phyloP scores from a whole-genome alignment of 2,797 vertebrate genomes.

The Chiloscyllium punctatum region DNA sequence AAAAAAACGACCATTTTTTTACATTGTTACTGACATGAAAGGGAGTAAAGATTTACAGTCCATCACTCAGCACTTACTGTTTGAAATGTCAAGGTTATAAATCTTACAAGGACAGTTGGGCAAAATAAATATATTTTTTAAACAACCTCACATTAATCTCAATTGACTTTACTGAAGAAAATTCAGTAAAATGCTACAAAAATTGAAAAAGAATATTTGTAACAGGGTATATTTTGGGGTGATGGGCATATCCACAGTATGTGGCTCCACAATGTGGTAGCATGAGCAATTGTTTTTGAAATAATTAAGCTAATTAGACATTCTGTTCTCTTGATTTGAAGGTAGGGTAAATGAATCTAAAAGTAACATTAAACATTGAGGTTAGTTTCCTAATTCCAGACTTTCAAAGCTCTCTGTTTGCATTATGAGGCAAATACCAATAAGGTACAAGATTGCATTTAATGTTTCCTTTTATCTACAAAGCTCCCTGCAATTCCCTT shows the following conservation, averaged over 20 bases:
- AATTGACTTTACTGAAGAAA: background rate
- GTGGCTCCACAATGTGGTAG: background rate
- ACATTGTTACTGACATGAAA: background rate
- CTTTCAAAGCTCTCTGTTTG: background rate
- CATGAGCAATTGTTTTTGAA: background rate
- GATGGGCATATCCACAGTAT: background rate
- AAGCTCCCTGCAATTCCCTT: background rate
- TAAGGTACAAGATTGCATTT: background rate
- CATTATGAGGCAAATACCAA: background rate
- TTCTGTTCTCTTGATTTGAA: background rate
- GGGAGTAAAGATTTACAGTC: background rate
- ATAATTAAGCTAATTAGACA: background rate
- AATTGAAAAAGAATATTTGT: background rate
- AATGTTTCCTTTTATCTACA: background rate
- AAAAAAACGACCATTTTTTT: background rate
- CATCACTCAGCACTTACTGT: background rate
- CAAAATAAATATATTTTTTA: background rate
- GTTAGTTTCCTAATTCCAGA: background rate
- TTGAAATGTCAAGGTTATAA: background rate
- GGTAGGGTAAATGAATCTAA: background rate
- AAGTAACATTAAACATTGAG: background rate
- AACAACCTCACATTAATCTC: background rate
- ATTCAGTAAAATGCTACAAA: background rate
- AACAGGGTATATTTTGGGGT: background rate
- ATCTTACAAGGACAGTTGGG: background rate